These are phyloP conservation scores for Hemithea aestivaria DNA, from an alignment of 2,888 invertebrate genomes.

Conservation along the genomic window DNA sequence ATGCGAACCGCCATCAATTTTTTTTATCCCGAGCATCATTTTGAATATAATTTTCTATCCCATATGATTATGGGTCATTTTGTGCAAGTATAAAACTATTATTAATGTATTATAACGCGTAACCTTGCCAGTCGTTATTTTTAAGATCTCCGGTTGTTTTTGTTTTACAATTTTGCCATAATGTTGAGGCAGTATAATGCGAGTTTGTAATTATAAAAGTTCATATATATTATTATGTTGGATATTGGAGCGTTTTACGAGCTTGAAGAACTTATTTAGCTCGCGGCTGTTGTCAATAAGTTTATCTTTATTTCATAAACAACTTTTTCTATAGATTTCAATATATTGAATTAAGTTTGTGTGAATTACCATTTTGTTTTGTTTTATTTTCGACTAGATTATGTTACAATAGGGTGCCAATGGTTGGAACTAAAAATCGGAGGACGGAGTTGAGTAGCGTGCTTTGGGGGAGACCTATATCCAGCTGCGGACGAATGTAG, in stretches of 20 bases:
- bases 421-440: no score
- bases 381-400: no score
- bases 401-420: no score
- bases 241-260: constrained; percentile 2
- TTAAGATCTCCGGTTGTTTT: constrained; percentile 15
- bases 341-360: no score
- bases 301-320: constrained; percentile 1
- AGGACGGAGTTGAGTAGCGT: no score
- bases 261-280: background rate
- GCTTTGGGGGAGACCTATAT: no score
- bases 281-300: background rate
- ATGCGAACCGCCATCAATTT: constrained; percentile 64
- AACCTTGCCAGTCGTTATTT: constrained; percentile 22
- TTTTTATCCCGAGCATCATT: constrained; percentile 57
- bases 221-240: constrained; percentile 6
- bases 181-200: constrained; percentile 9
- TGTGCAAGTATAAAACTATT: constrained; percentile 65
- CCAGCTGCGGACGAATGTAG: no score
- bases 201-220: constrained; percentile 18
- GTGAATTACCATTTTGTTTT: no score
- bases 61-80: constrained; percentile 74
- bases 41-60: constrained; percentile 75
- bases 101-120: constrained; percentile 67
- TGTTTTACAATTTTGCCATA: constrained; percentile 14
- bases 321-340: no score